phyloP scores from a whole-genome alignment of 2,888 invertebrate species.

The Colostygia pectinataria region DNA sequence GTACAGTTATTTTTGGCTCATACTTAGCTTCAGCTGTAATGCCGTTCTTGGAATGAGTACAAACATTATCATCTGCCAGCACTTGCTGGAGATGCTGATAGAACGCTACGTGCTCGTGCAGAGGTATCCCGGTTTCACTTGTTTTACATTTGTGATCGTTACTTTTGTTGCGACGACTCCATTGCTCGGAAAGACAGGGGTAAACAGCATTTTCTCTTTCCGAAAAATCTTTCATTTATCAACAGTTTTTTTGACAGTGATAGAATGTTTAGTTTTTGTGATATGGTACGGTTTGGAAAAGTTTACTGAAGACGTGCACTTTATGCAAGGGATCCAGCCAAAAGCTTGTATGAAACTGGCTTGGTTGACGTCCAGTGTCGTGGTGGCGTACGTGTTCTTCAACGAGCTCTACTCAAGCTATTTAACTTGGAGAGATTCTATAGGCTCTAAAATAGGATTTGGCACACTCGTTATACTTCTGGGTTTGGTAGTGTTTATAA shows the following conservation, averaged over 20 bases:
- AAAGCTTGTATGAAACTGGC: constrained; percentile 52
- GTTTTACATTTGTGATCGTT: constrained; percentile 37
- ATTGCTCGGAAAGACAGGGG: constrained; percentile 47
- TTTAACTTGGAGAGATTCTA: neutral
- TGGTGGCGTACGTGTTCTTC: constrained; percentile 48
- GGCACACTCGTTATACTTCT: constrained; percentile 32
- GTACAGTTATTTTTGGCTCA: constrained; percentile 47
- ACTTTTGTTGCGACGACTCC: constrained; percentile 58
- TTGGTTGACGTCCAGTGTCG: constrained; percentile 49
- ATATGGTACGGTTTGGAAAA: constrained; percentile 63
- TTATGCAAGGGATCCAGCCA: constrained; percentile 71
- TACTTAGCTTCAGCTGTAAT: constrained; percentile 50
- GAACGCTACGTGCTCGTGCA: constrained; percentile 42
- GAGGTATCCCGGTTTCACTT: constrained; percentile 52
- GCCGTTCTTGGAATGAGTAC: constrained; percentile 46
- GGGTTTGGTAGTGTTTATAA: constrained; percentile 25
- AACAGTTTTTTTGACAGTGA: constrained; percentile 43
- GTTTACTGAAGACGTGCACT: constrained; percentile 74
- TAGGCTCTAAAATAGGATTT: constrained; percentile 33
- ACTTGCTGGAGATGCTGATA: constrained; percentile 48
- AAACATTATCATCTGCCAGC: constrained; percentile 47
- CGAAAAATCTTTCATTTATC: constrained; percentile 41
- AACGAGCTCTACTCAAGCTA: constrained; percentile 36
- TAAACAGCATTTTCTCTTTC: constrained; percentile 42
- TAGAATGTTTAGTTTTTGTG: constrained; percentile 62